Evolutionary conservation across 2,113 vertebrate genomes (phyloP), one percentile per base, ranked within the genome.

Genomic region (Pygathrix nemaeus): DNA sequence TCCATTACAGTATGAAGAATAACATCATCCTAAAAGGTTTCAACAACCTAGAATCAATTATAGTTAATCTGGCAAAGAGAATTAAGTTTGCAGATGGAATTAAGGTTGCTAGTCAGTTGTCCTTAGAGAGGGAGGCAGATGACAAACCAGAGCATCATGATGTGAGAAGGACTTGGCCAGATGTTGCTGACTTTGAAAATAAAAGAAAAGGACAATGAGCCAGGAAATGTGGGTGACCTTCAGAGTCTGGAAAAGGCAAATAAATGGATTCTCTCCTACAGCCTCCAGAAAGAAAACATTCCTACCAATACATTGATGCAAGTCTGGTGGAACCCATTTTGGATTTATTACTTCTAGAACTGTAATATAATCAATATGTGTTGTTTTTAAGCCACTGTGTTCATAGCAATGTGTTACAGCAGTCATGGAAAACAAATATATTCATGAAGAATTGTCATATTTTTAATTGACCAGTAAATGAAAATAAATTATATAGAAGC

Each of bases 391-490:
- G 48, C 25, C 30, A 35, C 45, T 59, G 55, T 16, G 16, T 96
- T 83, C 85, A 64, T 75, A 38, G 11, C 57, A 79, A 90, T 50
- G 45, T 80, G 43, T 88, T 94, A 64, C 2, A 73, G 17, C 50
- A 78, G 25, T 64, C 89, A 86, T 43, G 86, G 50, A 85, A 85
- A 85, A 52, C 59, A 30, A 78, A 72, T 45, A 59, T 6, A 45
- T 6, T 45, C 76, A n/a, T 52, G 70, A 12, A 68, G 72, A 80
- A 55, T 55, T 75, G n/a, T 35, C 25, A 20, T 78, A 82, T 83
- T 93, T 95, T 96, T 50, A 59, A 50, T 83, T 93, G 75, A 86
- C 81, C 73, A 82, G 45, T 79, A 66, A 84, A 40, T 84, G 43
- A 82, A 87, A 86, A 45, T 1, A 82, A 82, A 52, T 82, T 43